A percentile compares a stretch with the other conserved stretches of the same genome.
Evolutionary conservation across 2,113 vertebrate genomes (phyloP).

Genomic region (Lipophrys pholis): DNA sequence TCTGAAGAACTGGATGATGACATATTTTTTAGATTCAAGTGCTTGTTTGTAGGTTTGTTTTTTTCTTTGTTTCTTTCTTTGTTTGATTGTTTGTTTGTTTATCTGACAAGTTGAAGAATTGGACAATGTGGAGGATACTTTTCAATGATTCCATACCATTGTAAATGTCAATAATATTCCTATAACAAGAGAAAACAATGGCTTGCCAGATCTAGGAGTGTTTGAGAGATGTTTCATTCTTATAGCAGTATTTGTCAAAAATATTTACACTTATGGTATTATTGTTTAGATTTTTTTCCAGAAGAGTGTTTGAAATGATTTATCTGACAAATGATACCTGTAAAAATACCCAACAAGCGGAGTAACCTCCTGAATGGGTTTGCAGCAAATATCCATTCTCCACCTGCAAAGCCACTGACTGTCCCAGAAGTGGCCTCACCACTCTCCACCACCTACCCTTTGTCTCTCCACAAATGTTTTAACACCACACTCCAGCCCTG

Average conservation of each 20-base stretch:
- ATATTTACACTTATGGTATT: neutral
- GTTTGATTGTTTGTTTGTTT: too few species aligned
- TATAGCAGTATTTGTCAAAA: neutral
- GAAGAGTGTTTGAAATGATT: neutral
- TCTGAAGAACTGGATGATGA: too few species aligned
- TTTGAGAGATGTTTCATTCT: slow-evolving; percentile 11
- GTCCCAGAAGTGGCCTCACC: neutral
- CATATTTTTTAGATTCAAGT: too few species aligned
- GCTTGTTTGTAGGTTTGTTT: too few species aligned
- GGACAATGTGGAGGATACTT: neutral
- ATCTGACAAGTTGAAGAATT: too few species aligned
- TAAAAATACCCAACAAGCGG: too few species aligned
- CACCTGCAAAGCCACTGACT: too few species aligned
- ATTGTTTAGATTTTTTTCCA: slow-evolving; percentile 1
- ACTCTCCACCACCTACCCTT: neutral
- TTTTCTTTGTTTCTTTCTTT: too few species aligned
- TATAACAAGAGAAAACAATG: neutral
- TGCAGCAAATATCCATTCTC: too few species aligned
- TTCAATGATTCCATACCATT: neutral
- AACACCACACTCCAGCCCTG: neutral
- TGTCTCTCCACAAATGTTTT: neutral
- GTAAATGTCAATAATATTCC: neutral
- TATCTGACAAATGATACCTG: too few species aligned
- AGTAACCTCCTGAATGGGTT: too few species aligned
- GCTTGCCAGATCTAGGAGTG: neutral